Evolutionary conservation across 2,888 invertebrate genomes (phyloP).

Genomic region (Charanyca ferruginea): DNA sequence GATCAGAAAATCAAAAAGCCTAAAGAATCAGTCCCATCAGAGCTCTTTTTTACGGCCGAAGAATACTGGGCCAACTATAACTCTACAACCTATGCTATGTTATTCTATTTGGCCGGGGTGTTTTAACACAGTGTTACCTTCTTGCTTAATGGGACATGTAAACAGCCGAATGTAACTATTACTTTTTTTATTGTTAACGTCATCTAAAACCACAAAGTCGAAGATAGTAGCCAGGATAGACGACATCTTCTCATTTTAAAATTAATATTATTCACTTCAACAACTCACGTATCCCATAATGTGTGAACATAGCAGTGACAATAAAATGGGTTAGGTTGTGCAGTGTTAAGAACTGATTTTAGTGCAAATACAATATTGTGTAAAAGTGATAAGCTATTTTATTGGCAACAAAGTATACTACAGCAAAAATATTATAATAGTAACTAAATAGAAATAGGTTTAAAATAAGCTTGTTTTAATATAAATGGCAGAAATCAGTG

Average conservation of each 20-base stretch:
- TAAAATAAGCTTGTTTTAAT: not conserved
- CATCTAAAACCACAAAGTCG: not conserved
- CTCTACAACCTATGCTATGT: no score
- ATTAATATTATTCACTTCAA: constrained; percentile 32
- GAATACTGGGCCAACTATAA: no score
- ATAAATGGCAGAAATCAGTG: no score
- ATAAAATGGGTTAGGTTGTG: constrained; percentile 51
- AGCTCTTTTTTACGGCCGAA: no score
- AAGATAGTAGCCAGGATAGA: not conserved
- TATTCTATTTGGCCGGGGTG: no score
- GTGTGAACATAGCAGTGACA: constrained; percentile 52
- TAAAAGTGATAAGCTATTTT: constrained; percentile 24
- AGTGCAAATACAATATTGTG: constrained; percentile 48
- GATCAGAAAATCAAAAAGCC: no score
- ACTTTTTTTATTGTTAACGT: not conserved
- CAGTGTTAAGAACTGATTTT: constrained; percentile 51
- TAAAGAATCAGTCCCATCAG: no score
- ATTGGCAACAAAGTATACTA: constrained; percentile 48
- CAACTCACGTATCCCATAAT: constrained; percentile 8
- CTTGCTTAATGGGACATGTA: not conserved
- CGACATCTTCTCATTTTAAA: no score
- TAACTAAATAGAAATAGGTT: not conserved
- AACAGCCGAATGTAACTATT: not conserved
- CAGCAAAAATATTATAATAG: no score
- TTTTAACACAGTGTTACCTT: no score